Evolutionary conservation across 2,797 vertebrate species (phyloP).

Genomic region (Pteronotus mesoamericanus): DNA sequence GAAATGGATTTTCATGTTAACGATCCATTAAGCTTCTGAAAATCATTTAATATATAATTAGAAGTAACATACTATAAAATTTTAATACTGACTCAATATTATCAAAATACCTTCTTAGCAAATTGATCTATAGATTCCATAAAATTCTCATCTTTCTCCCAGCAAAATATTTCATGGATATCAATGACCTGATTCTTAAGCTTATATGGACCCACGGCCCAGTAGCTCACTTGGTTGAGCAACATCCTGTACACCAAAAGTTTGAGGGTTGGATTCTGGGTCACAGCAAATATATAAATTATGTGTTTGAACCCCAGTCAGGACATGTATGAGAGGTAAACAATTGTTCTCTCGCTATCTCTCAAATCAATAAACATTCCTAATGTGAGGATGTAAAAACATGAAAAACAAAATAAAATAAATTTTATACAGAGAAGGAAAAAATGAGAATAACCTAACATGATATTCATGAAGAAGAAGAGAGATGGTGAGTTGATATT

Average conservation of each 20-base stretch:
- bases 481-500: not conserved
- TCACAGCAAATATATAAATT: too few relatives aligned
- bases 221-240: too few relatives aligned
- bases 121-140: not conserved
- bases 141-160: not conserved
- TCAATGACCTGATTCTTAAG: not conserved
- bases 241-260: too few relatives aligned
- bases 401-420: too few relatives aligned
- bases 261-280: too few relatives aligned
- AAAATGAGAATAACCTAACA: not conserved
- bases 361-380: too few relatives aligned
- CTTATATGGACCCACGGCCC: not conserved
- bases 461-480: not conserved
- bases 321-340: too few relatives aligned
- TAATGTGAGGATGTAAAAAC: too few relatives aligned
- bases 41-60: not conserved
- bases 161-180: not conserved
- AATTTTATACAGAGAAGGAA: not conserved
- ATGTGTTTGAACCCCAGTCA: too few relatives aligned
- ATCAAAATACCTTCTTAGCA: not conserved
- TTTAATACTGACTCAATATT: not conserved
- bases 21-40: not conserved
- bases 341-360: too few relatives aligned
- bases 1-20: not conserved
- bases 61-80: not conserved